phyloP scores from a whole-genome alignment of 1,140 invertebrate species.

The Rhagoletis zephyria region DNA sequence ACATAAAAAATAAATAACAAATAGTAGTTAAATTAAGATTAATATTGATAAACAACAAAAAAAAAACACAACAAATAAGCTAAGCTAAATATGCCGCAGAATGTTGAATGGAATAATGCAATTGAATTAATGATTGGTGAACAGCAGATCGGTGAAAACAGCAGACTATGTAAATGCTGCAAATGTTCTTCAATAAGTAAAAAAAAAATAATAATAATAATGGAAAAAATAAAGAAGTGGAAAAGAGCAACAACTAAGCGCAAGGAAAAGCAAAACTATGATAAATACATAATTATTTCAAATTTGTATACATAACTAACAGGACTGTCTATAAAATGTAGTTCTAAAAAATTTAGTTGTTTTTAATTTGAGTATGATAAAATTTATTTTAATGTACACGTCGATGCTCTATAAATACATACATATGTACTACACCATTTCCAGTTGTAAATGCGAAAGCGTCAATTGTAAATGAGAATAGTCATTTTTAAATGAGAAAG shows the following conservation, averaged over 20 bases:
- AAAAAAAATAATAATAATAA: background rate
- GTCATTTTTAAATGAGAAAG: no score
- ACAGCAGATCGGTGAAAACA: no score
- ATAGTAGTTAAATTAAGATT: constrained; percentile 21
- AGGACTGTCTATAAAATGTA: background rate
- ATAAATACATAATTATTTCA: background rate
- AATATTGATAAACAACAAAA: background rate
- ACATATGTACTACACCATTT: no score
- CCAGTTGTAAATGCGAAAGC: no score
- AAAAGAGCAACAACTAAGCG: background rate
- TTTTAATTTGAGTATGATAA: background rate
- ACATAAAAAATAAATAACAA: background rate
- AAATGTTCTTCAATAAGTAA: background rate
- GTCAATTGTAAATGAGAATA: no score
- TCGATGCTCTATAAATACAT: background rate
- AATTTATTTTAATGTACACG: background rate
- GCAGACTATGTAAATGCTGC: background rate
- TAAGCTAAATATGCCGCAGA: background rate
- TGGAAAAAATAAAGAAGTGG: background rate
- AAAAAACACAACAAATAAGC: background rate
- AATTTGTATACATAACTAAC: background rate
- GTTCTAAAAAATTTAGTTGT: background rate
- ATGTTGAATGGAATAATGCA: background rate
- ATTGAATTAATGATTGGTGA: background rate
- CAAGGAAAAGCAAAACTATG: constrained; percentile 5